Base-by-base conservation (phyloP, 2,797 vertebrate species). In the Botia almorhae region DNA sequence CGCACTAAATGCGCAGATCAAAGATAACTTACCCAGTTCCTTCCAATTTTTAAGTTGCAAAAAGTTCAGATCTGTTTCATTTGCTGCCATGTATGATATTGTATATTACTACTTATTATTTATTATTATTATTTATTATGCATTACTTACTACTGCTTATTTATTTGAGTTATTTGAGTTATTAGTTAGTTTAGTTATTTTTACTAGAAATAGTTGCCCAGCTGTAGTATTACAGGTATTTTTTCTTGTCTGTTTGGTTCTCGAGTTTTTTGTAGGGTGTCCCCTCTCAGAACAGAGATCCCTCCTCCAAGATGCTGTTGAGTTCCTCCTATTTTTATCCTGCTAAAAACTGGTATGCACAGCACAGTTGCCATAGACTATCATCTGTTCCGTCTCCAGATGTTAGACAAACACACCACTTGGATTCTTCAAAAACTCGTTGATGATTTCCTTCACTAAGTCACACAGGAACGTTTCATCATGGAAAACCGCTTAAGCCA, bases 401-500 rank as follows among this genome's bases (percentile, higher is more conserved):
- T 67, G 43, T 68, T 17, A 60, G 17, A 78, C 55, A 58, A 69
- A 51, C 43, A 69, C 64, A 16, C 11, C 13, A 29, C 39, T 23
- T 64, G 69, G 69, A 72, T 72, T 72, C 48, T 53, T 43, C 7
- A 33, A 19, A 61, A 61, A 7, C 58, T 16, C 26, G 23, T 36
- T 39, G 43, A 43, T 26, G n/a, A 56, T 26, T 21, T 53, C 43
- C 53, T 64, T 46, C 11, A 65, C 51, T 11, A 64, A 55, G 55
- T 11, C 50, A 68, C 19, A 53, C 63, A 64, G 63, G 10, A 16
- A 50, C 26, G 48, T 70, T 26, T 73, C 13, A 75, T 43, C 67
- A 90, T 89, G 88, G 89, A 90, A 77, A 85, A 84, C 46, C 77
- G 48, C 70, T 63, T 74, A 51, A 82, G 16, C 71, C 85, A 84